Base-by-base conservation (phyloP, 2,888 invertebrate species). In the Abrostola tripartita region DNA sequence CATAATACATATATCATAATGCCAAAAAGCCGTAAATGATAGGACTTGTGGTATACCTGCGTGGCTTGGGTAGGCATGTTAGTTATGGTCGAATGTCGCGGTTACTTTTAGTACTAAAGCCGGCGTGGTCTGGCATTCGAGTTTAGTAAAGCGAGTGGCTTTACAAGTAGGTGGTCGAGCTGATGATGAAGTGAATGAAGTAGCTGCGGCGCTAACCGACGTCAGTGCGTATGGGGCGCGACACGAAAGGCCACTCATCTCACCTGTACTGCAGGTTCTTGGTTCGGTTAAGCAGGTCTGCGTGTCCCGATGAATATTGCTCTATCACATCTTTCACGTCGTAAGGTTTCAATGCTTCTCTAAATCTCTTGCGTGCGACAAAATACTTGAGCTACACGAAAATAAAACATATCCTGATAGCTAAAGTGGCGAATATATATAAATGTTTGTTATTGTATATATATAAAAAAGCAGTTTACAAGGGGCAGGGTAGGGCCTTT, bases 261-360 rank as follows among this genome's bases (percentile, higher is more conserved):
- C 96, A 96, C 96, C 97, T 97, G 95, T 96, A 96, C 93, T 98
- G 98, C 84, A 98, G 95, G 95, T 96, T 97, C 96, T 97, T 98
- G 90, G 98, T 97, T 92, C 98, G 95, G 90, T 97, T 97, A 88
- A 98, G 96, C 91, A 98, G 96, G 94, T 98, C 98, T 78, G 98
- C 97, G 92, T 98, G 97, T 88, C 97, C 97, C 83, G 97, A 97
- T 71, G 97, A 97, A 95, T 98, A 98, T 94, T 98, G 98, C 93
- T 98, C 98, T 92, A 98, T 98, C 91, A 98, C 98, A 95, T 98
- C 98, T 95, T 98, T 98, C 88, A 98, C 98, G 95, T 98, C 98
- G 95, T 98, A 98, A 79, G 98, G 98, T 95, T 98, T 97, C 92
- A 98, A 95, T 86, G 98, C 98, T 95, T 98, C 98, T 95, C 97